phyloP scores from a whole-genome alignment of 1,140 invertebrate genomes.

The Drosophila fuyamai region DNA sequence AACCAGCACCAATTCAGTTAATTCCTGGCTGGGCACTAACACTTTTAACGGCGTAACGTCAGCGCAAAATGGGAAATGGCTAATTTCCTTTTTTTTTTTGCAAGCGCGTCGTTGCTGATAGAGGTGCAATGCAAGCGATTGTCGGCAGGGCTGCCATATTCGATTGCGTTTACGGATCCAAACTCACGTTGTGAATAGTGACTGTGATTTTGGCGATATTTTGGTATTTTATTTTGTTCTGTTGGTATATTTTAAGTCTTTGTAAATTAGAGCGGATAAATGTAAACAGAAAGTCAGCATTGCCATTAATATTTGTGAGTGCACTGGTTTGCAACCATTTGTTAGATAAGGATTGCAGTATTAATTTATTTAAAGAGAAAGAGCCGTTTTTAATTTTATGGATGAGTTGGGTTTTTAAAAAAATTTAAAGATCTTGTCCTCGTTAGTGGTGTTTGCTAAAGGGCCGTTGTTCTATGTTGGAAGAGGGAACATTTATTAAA shows the following conservation, averaged over 20 bases:
- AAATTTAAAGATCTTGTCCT: too few species aligned
- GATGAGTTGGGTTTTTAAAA: too few species aligned
- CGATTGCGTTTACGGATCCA: conserved; percentile 7
- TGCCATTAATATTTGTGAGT: too few species aligned
- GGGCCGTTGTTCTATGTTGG: too few species aligned
- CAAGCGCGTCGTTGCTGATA: conserved; percentile 67
- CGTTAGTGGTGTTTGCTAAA: too few species aligned
- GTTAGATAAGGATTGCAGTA: too few species aligned
- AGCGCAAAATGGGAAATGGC: conserved; percentile 20
- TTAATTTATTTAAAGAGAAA: too few species aligned
- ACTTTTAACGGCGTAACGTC: conserved; percentile 35
- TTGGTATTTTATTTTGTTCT: neutral
- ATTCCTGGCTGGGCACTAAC: neutral
- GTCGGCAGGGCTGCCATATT: conserved; percentile 4
- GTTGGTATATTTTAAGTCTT: neutral
- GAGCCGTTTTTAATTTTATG: too few species aligned
- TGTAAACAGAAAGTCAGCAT: too few species aligned
- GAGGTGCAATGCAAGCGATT: conserved; percentile 39
- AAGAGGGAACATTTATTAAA: too few species aligned
- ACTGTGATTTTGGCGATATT: neutral
- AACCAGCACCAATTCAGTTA: neutral
- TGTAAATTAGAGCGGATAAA: too few species aligned
- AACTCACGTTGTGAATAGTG: neutral
- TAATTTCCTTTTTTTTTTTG: conserved; percentile 51
- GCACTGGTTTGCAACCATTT: too few species aligned